Evolutionary conservation across 2,888 invertebrate species (phyloP).

Genomic region (Halocaridina rubra): DNA sequence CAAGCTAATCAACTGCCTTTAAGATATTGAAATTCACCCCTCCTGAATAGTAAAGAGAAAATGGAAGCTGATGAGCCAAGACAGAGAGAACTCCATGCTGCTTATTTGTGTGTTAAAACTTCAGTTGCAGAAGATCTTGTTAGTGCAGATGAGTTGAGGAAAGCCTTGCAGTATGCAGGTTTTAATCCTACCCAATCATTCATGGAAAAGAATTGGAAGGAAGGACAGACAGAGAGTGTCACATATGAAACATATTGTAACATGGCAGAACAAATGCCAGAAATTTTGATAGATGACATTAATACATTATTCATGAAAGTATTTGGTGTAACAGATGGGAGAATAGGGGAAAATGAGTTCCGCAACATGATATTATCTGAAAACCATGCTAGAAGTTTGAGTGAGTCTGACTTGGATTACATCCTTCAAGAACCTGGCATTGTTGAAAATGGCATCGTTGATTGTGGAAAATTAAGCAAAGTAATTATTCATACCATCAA

Average conservation of each 20-base stretch:
- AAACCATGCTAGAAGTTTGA: not conserved
- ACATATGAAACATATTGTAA: slow-evolving; percentile 45
- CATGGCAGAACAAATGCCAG: slow-evolving; percentile 38
- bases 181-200: slow-evolving; percentile 49
- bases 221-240: slow-evolving; percentile 13
- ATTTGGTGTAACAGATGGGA: slow-evolving; percentile 48
- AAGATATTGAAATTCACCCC: too few species aligned
- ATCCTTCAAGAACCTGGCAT: slow-evolving; percentile 53
- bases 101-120: slow-evolving; percentile 54
- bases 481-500: slow-evolving; percentile 52
- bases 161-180: slow-evolving; percentile 57
- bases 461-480: slow-evolving; percentile 44
- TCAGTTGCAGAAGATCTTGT: slow-evolving; percentile 52
- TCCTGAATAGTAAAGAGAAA: too few species aligned
- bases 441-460: slow-evolving; percentile 31
- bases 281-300: slow-evolving; percentile 35
- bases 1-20: too few species aligned
- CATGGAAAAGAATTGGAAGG: slow-evolving; percentile 46
- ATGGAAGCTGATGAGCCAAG: slow-evolving; percentile 37
- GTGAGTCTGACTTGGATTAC: slow-evolving; percentile 49
- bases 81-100: slow-evolving; percentile 56
- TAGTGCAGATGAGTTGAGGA: slow-evolving; percentile 43
- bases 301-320: slow-evolving; percentile 46
- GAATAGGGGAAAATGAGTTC: slow-evolving; percentile 45
- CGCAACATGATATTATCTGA: slow-evolving; percentile 12